Evolutionary conservation across 2,113 vertebrate genomes (phyloP).

Genomic region (Lontra canadensis): DNA sequence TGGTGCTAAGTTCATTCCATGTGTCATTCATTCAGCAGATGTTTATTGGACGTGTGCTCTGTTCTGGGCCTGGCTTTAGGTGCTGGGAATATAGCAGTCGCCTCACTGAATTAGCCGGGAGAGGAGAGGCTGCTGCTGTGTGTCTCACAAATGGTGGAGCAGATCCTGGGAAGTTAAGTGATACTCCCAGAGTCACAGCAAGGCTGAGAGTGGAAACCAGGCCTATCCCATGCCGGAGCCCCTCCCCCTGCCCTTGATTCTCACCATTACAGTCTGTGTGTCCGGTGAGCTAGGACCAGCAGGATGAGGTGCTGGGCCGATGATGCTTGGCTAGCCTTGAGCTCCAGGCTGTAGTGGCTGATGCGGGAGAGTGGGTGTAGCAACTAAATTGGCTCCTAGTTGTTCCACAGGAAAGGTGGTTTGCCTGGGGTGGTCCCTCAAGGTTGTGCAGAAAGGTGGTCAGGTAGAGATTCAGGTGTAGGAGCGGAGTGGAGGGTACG

Average conservation of each 20-base stretch:
- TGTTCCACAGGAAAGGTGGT: neutral
- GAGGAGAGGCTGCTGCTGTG: neutral
- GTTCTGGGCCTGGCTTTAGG: neutral
- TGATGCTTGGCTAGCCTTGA: neutral
- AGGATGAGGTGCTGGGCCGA: neutral
- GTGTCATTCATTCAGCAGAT: constrained; percentile 9
- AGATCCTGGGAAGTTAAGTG: neutral
- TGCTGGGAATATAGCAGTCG: neutral
- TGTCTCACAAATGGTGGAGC: constrained; percentile 5
- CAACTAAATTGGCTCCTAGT: neutral
- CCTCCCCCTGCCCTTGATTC: neutral
- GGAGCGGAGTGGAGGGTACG: neutral
- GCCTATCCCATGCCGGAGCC: neutral
- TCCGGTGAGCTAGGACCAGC: neutral
- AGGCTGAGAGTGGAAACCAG: constrained; percentile 15
- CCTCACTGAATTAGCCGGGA: neutral
- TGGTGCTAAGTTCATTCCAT: neutral
- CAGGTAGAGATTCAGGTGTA: neutral
- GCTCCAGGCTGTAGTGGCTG: neutral
- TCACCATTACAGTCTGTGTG: neutral
- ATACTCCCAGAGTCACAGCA: neutral
- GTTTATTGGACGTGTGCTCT: neutral
- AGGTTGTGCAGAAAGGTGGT: neutral
- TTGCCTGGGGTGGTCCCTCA: neutral
- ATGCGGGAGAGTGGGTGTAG: neutral